Evolutionary conservation across 1,140 invertebrate species (phyloP), one percentile per base, ranked within the genome.

Genomic region (Lucilia sericata): DNA sequence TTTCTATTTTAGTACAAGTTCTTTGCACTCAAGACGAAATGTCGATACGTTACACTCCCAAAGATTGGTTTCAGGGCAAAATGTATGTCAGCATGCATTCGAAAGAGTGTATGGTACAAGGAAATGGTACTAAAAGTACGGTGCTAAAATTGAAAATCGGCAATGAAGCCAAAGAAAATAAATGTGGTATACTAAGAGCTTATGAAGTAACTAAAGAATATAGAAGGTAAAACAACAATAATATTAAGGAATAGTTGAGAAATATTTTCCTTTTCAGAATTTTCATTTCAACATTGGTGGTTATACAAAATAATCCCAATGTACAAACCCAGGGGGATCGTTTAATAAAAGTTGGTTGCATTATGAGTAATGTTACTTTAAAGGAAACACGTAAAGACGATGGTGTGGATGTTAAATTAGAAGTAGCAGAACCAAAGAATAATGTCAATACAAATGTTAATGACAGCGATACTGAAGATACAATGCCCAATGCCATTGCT

Each of bases 321-420:
- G 93, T 95, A 70, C 94, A 94, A 88, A 94, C 94, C 7, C 93
- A 94, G 85, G 93, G 93, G 0, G 94, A 95, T 88, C 92, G 94
- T 19, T 92, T 94, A 86, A 93, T 95, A 78, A 93, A 93, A 84
- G 93, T 94, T 5, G 94, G 94, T 1, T 95, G 94, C 85, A 93
- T 93, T 13, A 91, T 92, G 47, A 90, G 88, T 82, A 88, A 90
- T 34, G 86, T 88, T 7, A 60, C 85, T 5, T 78, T 85, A 70
- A 21, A 21, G 21, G 30, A 83, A 86, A 19, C 8, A 9, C 36
- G 36, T n/a, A 19, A 17, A 19, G 75, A 78, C 42, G 75, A 78
- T 82, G 1, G 60, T 84, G 9, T 34, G 60, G 65, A 70, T 70
- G 9, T 70, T 70, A 70, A 70, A 0, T 12, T 88, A 88, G 55